These are phyloP conservation scores for Cheilosia scutellata DNA, from an alignment of 2,888 invertebrate genomes.

Conservation along the genomic window DNA sequence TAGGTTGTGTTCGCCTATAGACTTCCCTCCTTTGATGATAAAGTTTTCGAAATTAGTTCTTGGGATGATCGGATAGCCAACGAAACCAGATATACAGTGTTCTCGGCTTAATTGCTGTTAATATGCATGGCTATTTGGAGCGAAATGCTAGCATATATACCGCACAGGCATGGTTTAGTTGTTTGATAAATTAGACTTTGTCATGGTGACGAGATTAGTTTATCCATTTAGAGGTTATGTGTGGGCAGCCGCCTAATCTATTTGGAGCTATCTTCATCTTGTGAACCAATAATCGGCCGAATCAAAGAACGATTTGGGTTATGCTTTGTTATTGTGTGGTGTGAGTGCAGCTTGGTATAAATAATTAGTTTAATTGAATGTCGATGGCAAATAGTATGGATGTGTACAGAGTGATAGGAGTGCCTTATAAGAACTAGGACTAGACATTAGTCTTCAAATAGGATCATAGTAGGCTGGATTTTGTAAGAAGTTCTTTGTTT, in stretches of 20 bases:
- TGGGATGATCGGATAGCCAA: slow-evolving; percentile 11
- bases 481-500: too few relatives aligned
- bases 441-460: too few relatives aligned
- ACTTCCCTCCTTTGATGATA: neutral
- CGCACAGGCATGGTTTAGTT: slow-evolving; percentile 1
- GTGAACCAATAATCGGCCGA: slow-evolving; percentile 49
- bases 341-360: neutral
- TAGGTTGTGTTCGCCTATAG: neutral
- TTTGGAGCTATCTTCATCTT: slow-evolving; percentile 14
- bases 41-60: neutral
- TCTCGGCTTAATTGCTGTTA: slow-evolving; percentile 52
- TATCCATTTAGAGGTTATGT: slow-evolving; percentile 34
- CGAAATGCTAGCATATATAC: neutral
- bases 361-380: slow-evolving; percentile 24
- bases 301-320: slow-evolving; percentile 49
- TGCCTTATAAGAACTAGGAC: neutral
- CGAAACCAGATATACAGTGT: neutral
- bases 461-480: too few relatives aligned
- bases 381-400: neutral
- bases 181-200: slow-evolving; percentile 56
- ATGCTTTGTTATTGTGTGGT: neutral
- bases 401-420: neutral
- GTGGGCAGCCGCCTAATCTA: slow-evolving; percentile 37
- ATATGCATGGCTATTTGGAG: slow-evolving; percentile 49
- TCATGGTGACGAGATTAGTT: slow-evolving; percentile 54